Percentiles rank a stretch among this genome's conserved stretches.
Evolutionary conservation across 2,113 vertebrate genomes (phyloP).

Genomic region (Scopus umbretta): DNA sequence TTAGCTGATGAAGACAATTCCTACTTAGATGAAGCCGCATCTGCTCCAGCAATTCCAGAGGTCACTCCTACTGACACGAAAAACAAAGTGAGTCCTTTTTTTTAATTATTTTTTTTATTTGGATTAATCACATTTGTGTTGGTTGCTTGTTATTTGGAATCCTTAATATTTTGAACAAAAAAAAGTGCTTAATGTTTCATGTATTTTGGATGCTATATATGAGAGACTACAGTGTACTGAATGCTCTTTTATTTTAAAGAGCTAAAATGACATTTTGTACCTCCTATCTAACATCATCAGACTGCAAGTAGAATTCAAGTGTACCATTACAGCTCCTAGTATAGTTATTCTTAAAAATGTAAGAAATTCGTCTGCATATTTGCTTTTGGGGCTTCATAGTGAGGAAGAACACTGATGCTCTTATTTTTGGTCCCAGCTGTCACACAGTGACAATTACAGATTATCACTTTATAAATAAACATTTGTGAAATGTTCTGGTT

Average conservation of each 20-base stretch:
- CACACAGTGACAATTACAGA: neutral
- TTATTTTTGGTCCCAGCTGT: neutral
- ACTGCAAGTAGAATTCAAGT: neutral
- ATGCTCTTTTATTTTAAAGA: neutral
- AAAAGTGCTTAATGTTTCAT: neutral
- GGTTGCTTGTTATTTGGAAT: neutral
- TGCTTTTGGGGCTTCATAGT: neutral
- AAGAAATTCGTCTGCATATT: neutral
- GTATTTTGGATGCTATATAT: neutral
- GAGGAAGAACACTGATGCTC: neutral
- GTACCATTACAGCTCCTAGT: neutral
- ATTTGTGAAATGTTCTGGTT: neutral
- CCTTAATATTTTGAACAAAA: neutral
- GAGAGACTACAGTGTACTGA: neutral
- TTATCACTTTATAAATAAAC: neutral
- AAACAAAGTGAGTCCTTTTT: constrained; percentile 79
- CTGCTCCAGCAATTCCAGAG: constrained; percentile 92
- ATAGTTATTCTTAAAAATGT: neutral
- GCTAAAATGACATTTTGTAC: neutral
- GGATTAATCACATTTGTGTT: neutral
- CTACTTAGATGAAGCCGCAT: constrained; percentile 91
- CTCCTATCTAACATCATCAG: neutral
- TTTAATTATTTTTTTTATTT: neutral
- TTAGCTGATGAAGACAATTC: constrained; percentile 93
- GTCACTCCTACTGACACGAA: constrained; percentile 85